These are phyloP conservation scores for Drosophila littoralis DNA, from an alignment of 1,140 invertebrate genomes.

Conservation along the genomic window DNA sequence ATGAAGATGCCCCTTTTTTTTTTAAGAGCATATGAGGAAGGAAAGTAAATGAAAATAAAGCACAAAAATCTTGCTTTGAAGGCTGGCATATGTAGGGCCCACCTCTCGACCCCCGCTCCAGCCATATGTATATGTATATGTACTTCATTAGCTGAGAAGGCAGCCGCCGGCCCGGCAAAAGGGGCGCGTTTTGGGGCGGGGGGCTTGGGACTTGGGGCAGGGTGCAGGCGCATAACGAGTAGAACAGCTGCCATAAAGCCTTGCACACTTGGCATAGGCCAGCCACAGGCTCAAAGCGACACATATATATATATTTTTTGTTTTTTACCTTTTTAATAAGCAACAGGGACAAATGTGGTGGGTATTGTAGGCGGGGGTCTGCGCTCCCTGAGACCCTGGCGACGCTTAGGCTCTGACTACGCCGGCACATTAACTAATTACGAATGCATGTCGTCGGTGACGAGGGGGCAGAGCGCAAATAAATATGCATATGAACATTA, in stretches of 20 bases:
- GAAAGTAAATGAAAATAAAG: conserved; percentile 1
- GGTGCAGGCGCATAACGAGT: conserved; percentile 20
- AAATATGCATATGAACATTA: conserved; percentile 47
- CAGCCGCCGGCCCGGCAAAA: background rate
- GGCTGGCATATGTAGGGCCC: conserved; percentile 49
- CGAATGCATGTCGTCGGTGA: conserved; percentile 32
- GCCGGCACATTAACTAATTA: conserved; percentile 76
- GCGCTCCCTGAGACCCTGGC: conserved; percentile 11
- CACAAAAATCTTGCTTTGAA: conserved; percentile 53
- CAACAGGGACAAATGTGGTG: background rate
- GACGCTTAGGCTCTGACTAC: conserved; percentile 35
- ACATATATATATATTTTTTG: background rate
- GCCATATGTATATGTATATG: conserved; percentile 7
- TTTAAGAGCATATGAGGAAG: no score
- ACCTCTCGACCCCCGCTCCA: no score
- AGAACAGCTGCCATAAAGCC: conserved; percentile 25
- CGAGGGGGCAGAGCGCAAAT: conserved; percentile 13
- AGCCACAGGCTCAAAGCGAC: conserved; percentile 20
- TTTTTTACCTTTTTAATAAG: conserved; percentile 16
- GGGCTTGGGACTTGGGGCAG: background rate
- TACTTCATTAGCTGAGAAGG: conserved; percentile 50
- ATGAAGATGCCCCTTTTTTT: no score
- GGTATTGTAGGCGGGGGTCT: background rate
- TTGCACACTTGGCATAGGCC: conserved; percentile 8
- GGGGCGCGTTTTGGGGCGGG: background rate